These are phyloP conservation scores for Leptoteleia sp. DNA, from an alignment of 1,140 invertebrate genomes.

Conservation along the genomic window DNA sequence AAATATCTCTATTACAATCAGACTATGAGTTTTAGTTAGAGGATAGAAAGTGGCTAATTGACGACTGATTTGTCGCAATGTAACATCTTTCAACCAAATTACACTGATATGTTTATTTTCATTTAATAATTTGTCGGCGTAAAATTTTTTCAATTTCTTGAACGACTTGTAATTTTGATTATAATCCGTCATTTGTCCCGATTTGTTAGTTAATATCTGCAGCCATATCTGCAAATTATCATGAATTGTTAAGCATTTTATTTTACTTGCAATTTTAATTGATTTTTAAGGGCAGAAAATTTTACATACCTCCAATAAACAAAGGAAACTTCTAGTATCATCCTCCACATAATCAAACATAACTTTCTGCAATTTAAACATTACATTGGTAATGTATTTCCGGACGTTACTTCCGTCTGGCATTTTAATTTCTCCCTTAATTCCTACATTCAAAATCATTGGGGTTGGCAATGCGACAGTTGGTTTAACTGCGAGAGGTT, in stretches of 20 bases:
- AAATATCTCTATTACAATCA: slow-evolving; percentile 85
- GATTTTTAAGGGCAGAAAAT: no score
- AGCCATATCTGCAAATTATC: slow-evolving; percentile 84
- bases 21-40: slow-evolving; percentile 83
- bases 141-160: slow-evolving; percentile 82
- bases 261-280: no score
- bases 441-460: slow-evolving; percentile 77
- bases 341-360: slow-evolving; percentile 85
- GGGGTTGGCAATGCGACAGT: slow-evolving; percentile 72
- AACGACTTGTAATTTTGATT: no score
- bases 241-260: no score
- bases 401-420: slow-evolving; percentile 85
- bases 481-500: slow-evolving; percentile 79
- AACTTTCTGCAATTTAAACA: slow-evolving; percentile 82
- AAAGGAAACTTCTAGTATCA: slow-evolving; percentile 87
- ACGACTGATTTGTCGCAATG: slow-evolving; percentile 86
- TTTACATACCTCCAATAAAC: slow-evolving; percentile 81
- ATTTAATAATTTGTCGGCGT: slow-evolving; percentile 84
- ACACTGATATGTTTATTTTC: slow-evolving; percentile 84
- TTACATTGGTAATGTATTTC: slow-evolving; percentile 80
- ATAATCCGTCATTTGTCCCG: no score
- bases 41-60: slow-evolving; percentile 77
- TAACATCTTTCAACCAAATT: slow-evolving; percentile 84
- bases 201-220: no score
- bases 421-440: slow-evolving; percentile 81